phyloP scores from a whole-genome alignment of 2,113 vertebrate species.

The Lophochroa leadbeateri region DNA sequence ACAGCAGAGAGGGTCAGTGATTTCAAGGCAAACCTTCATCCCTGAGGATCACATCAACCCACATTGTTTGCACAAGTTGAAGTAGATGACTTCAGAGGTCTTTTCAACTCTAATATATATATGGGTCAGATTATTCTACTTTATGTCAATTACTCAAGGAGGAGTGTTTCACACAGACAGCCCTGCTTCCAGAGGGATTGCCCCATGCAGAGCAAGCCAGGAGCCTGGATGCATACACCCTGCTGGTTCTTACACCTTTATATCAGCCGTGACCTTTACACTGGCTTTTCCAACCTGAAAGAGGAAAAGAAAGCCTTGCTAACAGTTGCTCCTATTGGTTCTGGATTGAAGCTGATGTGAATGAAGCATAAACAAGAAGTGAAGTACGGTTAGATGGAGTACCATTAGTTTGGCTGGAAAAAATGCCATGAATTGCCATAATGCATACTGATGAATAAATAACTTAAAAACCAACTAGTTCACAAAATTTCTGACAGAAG shows the following conservation, averaged over 20 bases:
- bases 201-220: background rate
- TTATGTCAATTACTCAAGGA: background rate
- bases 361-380: background rate
- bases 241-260: background rate
- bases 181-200: background rate
- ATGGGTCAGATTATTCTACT: background rate
- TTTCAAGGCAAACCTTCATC: background rate
- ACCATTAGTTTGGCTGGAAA: background rate
- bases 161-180: background rate
- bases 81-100: background rate
- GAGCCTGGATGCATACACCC: accelerated
- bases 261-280: background rate
- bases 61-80: background rate
- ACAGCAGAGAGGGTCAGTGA: background rate
- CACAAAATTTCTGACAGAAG: background rate
- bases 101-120: background rate
- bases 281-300: background rate
- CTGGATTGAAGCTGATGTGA: background rate
- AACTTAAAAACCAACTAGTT: background rate
- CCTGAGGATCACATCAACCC: background rate
- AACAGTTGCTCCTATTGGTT: accelerated
- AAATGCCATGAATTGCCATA: background rate
- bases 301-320: background rate
- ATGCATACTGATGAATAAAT: background rate
- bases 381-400: background rate